Conservation (phyloP, 2,888 invertebrate species). For the Neoascia interrupta region DNA sequence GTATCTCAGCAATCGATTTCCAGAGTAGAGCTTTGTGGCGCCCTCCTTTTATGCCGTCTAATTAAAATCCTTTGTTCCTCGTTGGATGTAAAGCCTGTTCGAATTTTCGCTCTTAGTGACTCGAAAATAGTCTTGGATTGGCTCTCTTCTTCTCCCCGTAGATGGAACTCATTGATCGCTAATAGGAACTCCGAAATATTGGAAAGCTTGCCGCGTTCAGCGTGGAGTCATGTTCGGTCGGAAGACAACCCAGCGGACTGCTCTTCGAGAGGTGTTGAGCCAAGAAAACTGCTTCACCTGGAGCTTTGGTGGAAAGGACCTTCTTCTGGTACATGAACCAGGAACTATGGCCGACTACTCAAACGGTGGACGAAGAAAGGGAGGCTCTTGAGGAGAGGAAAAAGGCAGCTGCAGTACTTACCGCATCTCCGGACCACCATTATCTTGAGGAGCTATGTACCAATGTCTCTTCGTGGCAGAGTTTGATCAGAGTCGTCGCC, state of each 20-base stretch:
- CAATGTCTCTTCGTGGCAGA: background rate
- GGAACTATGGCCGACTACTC: conserved; percentile 17
- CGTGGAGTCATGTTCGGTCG: conserved; percentile 67
- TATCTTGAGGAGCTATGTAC: background rate
- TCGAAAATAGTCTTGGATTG: conserved; percentile 67
- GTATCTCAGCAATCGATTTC: conserved; percentile 32
- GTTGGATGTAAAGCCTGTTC: background rate
- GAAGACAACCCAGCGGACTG: conserved; percentile 69
- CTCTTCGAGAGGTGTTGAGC: conserved; percentile 64
- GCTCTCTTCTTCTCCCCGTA: conserved; percentile 62
- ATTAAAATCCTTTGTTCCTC: background rate
- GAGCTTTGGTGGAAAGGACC: conserved; percentile 19
- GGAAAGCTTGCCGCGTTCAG: conserved; percentile 1
- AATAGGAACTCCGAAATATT: conserved; percentile 67
- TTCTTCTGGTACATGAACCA: background rate
- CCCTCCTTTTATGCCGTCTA: conserved; percentile 25
- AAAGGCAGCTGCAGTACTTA: no score
- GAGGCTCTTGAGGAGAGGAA: conserved; percentile 17
- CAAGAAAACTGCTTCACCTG: no score
- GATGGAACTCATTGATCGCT: conserved; percentile 5
- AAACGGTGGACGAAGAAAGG: no score
- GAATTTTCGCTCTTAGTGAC: conserved; percentile 55
- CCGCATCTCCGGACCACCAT: no score
- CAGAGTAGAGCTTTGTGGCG: conserved; percentile 58
- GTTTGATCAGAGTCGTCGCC: background rate